Conservation (phyloP, 2,113 vertebrate genomes). For the Mastomys coucha region DNA sequence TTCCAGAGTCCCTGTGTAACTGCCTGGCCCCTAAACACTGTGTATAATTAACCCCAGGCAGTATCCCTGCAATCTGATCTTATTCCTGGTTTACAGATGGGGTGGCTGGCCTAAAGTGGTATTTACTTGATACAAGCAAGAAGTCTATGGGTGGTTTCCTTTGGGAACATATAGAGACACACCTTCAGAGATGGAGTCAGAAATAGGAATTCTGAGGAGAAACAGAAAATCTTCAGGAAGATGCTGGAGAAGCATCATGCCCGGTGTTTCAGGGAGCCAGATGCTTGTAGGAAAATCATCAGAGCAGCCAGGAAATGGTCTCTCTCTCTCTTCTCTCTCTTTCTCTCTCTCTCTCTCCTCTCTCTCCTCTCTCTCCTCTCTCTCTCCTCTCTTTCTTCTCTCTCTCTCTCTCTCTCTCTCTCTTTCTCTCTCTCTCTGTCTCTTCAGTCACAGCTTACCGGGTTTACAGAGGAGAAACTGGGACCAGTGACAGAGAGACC, state of each 20-base stretch:
- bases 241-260: background rate
- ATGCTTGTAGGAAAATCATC: background rate
- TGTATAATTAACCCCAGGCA: slow-evolving; percentile 75
- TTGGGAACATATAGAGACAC: slow-evolving; percentile 47
- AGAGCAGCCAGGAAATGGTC: background rate
- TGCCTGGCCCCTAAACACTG: slow-evolving; percentile 64
- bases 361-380: too few species aligned
- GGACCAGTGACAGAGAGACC: background rate
- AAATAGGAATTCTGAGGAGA: slow-evolving; percentile 61
- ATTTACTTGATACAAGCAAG: slow-evolving; percentile 71
- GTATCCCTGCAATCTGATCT: slow-evolving; percentile 62
- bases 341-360: too few species aligned
- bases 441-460: background rate
- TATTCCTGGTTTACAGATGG: slow-evolving; percentile 71
- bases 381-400: too few species aligned
- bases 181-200: slow-evolving; percentile 48
- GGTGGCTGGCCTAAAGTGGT: slow-evolving; percentile 66
- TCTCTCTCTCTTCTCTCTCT: too few species aligned
- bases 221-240: slow-evolving; percentile 54
- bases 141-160: slow-evolving; percentile 65
- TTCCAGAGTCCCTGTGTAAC: slow-evolving; percentile 71
- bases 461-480: background rate
- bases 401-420: too few species aligned
- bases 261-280: background rate
- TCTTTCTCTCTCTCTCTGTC: too few species aligned